Conservation (phyloP, 2,888 invertebrate genomes). For the Choreutis nemorana region DNA sequence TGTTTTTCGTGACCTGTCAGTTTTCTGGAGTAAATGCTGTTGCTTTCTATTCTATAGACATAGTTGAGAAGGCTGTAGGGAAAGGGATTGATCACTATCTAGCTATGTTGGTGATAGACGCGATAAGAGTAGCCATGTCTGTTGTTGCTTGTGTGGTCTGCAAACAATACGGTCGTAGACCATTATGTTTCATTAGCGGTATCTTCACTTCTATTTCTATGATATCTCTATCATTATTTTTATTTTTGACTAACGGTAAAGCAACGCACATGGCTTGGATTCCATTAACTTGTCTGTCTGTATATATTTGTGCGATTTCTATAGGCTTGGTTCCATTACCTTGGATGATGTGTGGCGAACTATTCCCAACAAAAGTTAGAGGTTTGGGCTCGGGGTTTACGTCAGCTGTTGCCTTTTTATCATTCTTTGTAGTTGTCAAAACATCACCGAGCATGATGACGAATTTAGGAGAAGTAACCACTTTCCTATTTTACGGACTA, state of each 20-base stretch:
- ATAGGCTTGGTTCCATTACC: conserved; percentile 73
- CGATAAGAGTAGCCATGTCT: conserved; percentile 69
- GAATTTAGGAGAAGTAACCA: conserved; percentile 63
- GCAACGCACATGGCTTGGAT: conserved; percentile 52
- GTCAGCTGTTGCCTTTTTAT: conserved; percentile 69
- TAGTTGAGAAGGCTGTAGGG: conserved; percentile 66
- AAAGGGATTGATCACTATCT: conserved; percentile 70
- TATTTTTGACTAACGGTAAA: conserved; percentile 33
- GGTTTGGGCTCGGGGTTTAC: conserved; percentile 74
- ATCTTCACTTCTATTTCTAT: conserved; percentile 69
- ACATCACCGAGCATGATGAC: conserved; percentile 69
- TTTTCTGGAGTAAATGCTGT: conserved; percentile 77
- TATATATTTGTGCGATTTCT: conserved; percentile 67
- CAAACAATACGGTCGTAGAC: conserved; percentile 68
- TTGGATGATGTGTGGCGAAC: conserved; percentile 79
- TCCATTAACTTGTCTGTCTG: conserved; percentile 57
- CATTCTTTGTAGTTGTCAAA: conserved; percentile 74
- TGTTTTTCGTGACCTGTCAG: conserved; percentile 73
- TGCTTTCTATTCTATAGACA: conserved; percentile 74
- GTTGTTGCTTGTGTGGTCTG: conserved; percentile 69
- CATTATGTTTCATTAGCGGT: conserved; percentile 71
- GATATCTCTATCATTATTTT: conserved; percentile 57
- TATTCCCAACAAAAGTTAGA: conserved; percentile 69
- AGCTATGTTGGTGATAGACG: conserved; percentile 71
- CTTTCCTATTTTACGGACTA: conserved; percentile 70